Evolutionary conservation across 2,797 vertebrate species (phyloP).

Genomic region (Limnodromus scolopaceus): DNA sequence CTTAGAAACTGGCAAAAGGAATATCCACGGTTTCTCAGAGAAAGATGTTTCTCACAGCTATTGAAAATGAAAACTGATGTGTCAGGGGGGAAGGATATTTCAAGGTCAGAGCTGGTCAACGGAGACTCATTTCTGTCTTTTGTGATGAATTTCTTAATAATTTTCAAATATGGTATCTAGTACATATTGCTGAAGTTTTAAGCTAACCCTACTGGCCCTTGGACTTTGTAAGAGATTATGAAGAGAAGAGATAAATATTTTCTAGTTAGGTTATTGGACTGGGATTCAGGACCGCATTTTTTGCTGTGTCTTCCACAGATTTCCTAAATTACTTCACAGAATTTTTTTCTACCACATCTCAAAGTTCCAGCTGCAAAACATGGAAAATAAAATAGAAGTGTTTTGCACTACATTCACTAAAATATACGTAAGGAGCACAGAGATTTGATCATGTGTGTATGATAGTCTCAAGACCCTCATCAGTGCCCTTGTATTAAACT

Average conservation of each 20-base stretch:
- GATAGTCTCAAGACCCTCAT: neutral
- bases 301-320: neutral
- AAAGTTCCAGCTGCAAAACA: neutral
- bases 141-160: conserved; percentile 61
- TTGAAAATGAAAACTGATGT: neutral
- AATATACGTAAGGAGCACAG: neutral
- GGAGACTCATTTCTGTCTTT: conserved; percentile 24
- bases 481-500: neutral
- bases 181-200: neutral
- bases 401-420: neutral
- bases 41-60: neutral
- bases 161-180: neutral
- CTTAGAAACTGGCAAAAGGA: neutral
- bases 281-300: neutral
- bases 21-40: neutral
- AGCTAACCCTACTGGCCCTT: neutral
- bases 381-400: neutral
- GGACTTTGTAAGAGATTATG: neutral
- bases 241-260: neutral
- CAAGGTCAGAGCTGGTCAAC: conserved; percentile 38
- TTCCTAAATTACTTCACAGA: neutral
- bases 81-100: conserved; percentile 13
- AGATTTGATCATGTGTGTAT: neutral
- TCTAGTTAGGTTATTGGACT: neutral
- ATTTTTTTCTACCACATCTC: neutral